These are phyloP conservation scores for Leptinotarsa lineolata DNA, from an alignment of 1,140 invertebrate species.

Conservation along the genomic window DNA sequence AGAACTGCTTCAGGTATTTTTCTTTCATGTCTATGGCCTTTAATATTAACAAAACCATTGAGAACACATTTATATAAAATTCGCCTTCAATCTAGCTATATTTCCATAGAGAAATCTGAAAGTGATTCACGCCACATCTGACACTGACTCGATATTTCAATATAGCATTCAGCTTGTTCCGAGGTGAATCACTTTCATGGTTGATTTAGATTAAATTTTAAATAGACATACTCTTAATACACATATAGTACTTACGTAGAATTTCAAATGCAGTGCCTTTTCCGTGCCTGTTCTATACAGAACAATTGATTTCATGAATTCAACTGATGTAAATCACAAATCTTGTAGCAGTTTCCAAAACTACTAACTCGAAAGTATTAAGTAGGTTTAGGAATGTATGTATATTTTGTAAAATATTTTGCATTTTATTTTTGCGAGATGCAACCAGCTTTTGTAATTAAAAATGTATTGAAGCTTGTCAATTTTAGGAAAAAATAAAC, in stretches of 20 bases:
- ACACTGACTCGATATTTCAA: background rate
- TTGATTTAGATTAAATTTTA: slow-evolving; percentile 12
- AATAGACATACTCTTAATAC: background rate
- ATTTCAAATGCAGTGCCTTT: slow-evolving; percentile 1
- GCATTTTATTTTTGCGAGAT: slow-evolving; percentile 35
- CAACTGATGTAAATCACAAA: slow-evolving; percentile 20
- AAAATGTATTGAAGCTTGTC: slow-evolving; percentile 42
- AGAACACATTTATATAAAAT: no score
- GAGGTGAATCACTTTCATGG: background rate
- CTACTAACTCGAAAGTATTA: slow-evolving; percentile 43
- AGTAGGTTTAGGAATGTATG: slow-evolving; percentile 37
- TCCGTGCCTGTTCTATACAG: slow-evolving; percentile 1
- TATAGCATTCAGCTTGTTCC: background rate
- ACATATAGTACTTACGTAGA: slow-evolving; percentile 13
- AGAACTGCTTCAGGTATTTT: no score
- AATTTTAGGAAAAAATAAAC: slow-evolving; percentile 44
- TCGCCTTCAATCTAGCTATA: background rate
- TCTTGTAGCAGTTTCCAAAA: slow-evolving; percentile 21
- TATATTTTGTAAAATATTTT: slow-evolving; percentile 42
- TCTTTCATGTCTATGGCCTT: no score
- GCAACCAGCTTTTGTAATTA: slow-evolving; percentile 46
- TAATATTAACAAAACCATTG: no score
- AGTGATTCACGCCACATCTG: background rate
- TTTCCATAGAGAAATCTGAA: background rate
- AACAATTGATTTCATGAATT: slow-evolving; percentile 27